These are phyloP conservation scores for Tetragnatha montana DNA, from an alignment of 2,888 invertebrate genomes.

Conservation along the genomic window DNA sequence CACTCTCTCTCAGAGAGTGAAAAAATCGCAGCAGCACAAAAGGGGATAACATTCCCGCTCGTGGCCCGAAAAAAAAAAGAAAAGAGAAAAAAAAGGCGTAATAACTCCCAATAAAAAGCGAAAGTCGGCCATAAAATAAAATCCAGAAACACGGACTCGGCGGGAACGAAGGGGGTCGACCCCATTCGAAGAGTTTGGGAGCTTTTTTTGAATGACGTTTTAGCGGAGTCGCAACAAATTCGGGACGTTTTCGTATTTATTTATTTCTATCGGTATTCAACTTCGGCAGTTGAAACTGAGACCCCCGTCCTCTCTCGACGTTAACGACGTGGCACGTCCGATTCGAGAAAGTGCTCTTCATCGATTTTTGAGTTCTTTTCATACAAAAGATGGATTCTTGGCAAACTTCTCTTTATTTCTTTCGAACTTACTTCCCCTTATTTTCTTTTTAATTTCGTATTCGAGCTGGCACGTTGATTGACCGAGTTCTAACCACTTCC, in stretches of 20 bases:
- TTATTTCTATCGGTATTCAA: not conserved
- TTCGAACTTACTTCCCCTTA: too few relatives aligned
- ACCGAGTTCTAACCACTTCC: constrained; percentile 4
- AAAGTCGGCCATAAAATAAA: not conserved
- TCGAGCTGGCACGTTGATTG: constrained; percentile 3
- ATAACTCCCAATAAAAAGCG: not conserved
- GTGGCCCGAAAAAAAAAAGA: not conserved
- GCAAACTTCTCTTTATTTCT: not conserved
- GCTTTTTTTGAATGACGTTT: not conserved
- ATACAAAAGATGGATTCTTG: not conserved
- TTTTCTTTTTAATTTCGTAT: too few relatives aligned
- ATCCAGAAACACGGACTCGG: not conserved
- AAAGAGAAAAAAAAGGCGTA: not conserved
- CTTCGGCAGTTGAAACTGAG: not conserved
- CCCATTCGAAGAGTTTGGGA: not conserved
- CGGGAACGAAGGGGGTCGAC: not conserved
- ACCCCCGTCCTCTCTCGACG: not conserved
- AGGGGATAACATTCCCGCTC: not conserved
- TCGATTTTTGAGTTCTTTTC: not conserved
- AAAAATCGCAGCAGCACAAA: not conserved
- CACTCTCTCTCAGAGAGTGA: not conserved
- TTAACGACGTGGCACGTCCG: not conserved
- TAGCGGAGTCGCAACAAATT: not conserved
- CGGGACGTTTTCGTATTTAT: not conserved
- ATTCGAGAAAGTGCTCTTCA: not conserved